Conservation (phyloP, 2,113 vertebrate species). For the Nothobranchius furzeri region DNA sequence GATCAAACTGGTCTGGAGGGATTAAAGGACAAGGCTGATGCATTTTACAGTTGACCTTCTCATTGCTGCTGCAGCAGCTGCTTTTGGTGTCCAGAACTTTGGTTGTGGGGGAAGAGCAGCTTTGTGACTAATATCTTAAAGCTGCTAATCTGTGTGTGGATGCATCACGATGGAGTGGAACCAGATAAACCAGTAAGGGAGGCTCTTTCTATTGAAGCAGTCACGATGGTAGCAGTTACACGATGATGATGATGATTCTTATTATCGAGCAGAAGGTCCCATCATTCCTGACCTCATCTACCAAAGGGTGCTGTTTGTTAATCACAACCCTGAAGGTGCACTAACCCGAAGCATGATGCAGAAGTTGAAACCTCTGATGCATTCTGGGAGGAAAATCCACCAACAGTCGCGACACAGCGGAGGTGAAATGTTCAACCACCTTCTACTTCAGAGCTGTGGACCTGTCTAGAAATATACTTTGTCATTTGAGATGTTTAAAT, state of each 20-base stretch:
- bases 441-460: conserved; percentile 68
- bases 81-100: conserved; percentile 49
- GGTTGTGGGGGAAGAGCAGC: conserved; percentile 46
- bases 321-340: conserved; percentile 52
- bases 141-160: conserved; percentile 68
- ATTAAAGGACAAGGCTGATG: conserved; percentile 25
- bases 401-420: conserved; percentile 42
- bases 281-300: conserved; percentile 53
- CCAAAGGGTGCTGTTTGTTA: conserved; percentile 67
- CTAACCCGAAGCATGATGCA: background rate
- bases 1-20: conserved; percentile 29
- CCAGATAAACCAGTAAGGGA: conserved; percentile 17
- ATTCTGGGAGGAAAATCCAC: conserved; percentile 9
- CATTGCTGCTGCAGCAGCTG: conserved; percentile 62
- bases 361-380: conserved; percentile 9
- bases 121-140: conserved; percentile 59
- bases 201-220: conserved; percentile 12
- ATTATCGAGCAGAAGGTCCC: conserved; percentile 23
- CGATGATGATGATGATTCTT: conserved; percentile 2
- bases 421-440: conserved; percentile 49
- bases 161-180: conserved; percentile 21
- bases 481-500: conserved; percentile 48
- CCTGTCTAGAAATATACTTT: conserved; percentile 66
- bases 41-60: conserved; percentile 48
- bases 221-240: background rate